These are phyloP conservation scores for Oreotrochilus melanogaster DNA, from an alignment of 2,113 vertebrate genomes.

Conservation along the genomic window DNA sequence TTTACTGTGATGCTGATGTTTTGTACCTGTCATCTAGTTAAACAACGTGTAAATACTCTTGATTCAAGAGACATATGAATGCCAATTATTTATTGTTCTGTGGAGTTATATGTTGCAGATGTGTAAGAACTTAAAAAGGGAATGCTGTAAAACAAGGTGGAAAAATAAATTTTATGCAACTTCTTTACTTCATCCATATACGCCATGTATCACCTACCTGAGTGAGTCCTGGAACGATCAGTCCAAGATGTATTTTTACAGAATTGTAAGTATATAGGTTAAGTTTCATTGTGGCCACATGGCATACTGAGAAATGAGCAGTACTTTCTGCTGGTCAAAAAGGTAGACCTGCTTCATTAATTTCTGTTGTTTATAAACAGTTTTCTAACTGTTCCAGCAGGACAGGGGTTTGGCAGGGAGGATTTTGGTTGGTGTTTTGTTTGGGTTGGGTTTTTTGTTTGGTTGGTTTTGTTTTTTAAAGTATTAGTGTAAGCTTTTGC, in stretches of 20 bases:
- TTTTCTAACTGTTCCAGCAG: neutral
- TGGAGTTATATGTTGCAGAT: slow-evolving; percentile 55
- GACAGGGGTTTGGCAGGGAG: neutral
- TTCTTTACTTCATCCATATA: slow-evolving; percentile 9
- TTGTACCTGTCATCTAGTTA: slow-evolving; percentile 59
- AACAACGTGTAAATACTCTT: slow-evolving; percentile 47
- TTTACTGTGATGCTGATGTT: slow-evolving; percentile 41
- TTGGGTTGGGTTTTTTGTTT: neutral
- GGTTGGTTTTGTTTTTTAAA: neutral
- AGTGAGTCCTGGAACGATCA: neutral
- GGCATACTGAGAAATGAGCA: neutral
- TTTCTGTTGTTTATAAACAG: neutral
- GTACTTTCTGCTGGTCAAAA: neutral
- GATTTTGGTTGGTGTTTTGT: neutral
- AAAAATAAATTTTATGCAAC: slow-evolving; percentile 68
- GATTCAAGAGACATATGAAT: slow-evolving; percentile 49
- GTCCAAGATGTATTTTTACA: neutral
- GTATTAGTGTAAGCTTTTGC: neutral
- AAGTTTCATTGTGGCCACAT: accelerated
- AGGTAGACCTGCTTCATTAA: neutral
- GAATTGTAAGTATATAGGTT: accelerated
- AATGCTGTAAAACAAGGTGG: slow-evolving; percentile 56
- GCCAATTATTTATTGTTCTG: slow-evolving; percentile 67
- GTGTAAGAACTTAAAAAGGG: slow-evolving; percentile 61
- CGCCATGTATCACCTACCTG: neutral